Evolutionary conservation across 2,797 vertebrate species (phyloP).

Genomic region (Rhabdophis nuchalis): DNA sequence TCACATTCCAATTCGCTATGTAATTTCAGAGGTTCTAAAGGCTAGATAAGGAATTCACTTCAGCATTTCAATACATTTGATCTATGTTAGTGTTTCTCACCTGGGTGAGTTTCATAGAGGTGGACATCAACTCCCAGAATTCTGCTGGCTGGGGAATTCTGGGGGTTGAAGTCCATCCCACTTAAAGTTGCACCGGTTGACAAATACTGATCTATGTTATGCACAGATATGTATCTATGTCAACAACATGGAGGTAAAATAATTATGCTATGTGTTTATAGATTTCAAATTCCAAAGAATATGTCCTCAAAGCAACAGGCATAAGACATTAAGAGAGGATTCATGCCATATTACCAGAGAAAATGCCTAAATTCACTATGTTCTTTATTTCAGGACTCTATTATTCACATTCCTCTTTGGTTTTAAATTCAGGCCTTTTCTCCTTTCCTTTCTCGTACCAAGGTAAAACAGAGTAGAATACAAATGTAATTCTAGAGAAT

Average conservation of each 20-base stretch:
- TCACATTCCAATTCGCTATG: background rate
- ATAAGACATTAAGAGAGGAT: background rate
- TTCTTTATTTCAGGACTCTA: background rate
- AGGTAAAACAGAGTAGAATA: background rate
- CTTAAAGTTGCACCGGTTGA: too few relatives aligned
- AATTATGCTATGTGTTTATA: background rate
- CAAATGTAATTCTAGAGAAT: slow-evolving; percentile 15
- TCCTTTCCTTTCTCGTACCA: slow-evolving; percentile 14
- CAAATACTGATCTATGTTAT: background rate
- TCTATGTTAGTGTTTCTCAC: too few relatives aligned
- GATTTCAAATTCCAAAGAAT: background rate
- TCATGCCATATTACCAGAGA: background rate
- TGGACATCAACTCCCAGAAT: background rate
- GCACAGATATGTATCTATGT: background rate
- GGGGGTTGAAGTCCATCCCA: too few relatives aligned
- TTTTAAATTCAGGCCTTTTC: slow-evolving; percentile 11
- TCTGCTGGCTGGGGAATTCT: too few relatives aligned
- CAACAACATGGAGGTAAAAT: background rate
- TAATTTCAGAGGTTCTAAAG: background rate
- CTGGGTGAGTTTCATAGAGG: too few relatives aligned
- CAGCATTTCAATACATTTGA: background rate
- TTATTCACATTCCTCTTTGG: background rate
- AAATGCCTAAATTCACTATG: background rate
- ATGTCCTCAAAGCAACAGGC: background rate
- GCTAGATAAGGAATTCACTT: background rate